Percentiles rank a stretch among this genome's conserved stretches.
phyloP scores from a whole-genome alignment of 35 echinoderm and acorn worm genomes.

The Chiridota heheva region DNA sequence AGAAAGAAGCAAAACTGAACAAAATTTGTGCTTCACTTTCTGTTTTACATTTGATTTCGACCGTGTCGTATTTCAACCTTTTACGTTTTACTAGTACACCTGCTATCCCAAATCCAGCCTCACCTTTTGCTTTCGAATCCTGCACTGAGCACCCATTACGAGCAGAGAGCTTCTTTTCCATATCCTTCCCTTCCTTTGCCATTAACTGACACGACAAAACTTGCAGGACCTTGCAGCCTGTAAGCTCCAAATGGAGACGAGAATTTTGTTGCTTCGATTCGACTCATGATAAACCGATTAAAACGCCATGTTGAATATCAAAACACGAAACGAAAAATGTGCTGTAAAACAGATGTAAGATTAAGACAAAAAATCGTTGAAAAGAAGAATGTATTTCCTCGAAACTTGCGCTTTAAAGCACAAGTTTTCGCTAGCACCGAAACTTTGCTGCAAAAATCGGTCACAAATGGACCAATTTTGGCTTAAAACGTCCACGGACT shows the following conservation, averaged over 20 bases:
- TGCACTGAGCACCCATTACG: slow-evolving; percentile 39
- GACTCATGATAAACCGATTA: slow-evolving; percentile 65
- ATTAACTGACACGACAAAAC: slow-evolving; percentile 33
- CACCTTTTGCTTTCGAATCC: slow-evolving; percentile 69
- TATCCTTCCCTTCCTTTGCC: slow-evolving; percentile 66
- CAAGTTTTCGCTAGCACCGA: slow-evolving; percentile 39
- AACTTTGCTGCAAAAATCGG: slow-evolving; percentile 51
- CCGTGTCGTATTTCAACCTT: too few species aligned
- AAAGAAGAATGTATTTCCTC: slow-evolving; percentile 13
- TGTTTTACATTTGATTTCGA: too few species aligned
- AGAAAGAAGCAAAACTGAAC: too few species aligned
- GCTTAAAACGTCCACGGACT: too few species aligned
- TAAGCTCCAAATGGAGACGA: slow-evolving; percentile 63
- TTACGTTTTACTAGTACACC: too few species aligned
- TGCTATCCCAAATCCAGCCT: not conserved
- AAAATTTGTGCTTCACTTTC: too few species aligned
- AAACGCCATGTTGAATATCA: slow-evolving; percentile 71
- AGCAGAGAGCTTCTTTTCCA: slow-evolving; percentile 70
- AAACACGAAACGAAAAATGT: slow-evolving; percentile 42
- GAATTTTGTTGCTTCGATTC: slow-evolving; percentile 34
- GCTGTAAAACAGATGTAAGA: slow-evolving; percentile 37
- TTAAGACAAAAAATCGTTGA: slow-evolving; percentile 22
- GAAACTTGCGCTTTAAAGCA: slow-evolving; percentile 82
- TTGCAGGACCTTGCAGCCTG: slow-evolving; percentile 34
- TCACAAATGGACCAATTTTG: slow-evolving; percentile 61